Evolutionary conservation across 2,888 invertebrate species (phyloP).

Genomic region (Villa cingulata): DNA sequence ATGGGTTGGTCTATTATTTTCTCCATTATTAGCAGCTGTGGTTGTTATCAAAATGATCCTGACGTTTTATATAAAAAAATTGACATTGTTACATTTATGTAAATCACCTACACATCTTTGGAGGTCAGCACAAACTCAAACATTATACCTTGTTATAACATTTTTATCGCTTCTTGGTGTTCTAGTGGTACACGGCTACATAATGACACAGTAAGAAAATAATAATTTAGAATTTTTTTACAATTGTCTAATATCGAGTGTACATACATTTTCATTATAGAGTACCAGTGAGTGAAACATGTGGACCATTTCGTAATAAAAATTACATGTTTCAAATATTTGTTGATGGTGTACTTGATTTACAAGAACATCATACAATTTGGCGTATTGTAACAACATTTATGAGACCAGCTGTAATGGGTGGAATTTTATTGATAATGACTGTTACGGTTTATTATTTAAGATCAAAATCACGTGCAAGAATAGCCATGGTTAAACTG

Average conservation of each 20-base stretch:
- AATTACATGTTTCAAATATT: conserved; percentile 44
- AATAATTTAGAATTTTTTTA: conserved; percentile 1
- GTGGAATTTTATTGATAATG: conserved; percentile 45
- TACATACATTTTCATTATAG: conserved; percentile 36
- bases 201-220: conserved; percentile 46
- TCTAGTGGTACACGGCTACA: conserved; percentile 45
- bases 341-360: conserved; percentile 40
- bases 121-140: conserved; percentile 53
- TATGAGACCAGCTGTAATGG: conserved; percentile 47
- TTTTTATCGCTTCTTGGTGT: conserved; percentile 50
- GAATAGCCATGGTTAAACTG: conserved; percentile 45
- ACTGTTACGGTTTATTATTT: conserved; percentile 49
- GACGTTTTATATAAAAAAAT: conserved; percentile 47
- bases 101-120: conserved; percentile 52
- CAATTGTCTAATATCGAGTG: not conserved
- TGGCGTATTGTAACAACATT: conserved; percentile 38
- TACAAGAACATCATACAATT: conserved; percentile 37
- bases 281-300: conserved; percentile 39
- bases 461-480: conserved; percentile 47
- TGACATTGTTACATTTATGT: conserved; percentile 40
- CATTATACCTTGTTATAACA: conserved; percentile 53
- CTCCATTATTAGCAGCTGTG: conserved; percentile 51
- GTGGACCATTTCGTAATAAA: conserved; percentile 51
- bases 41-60: conserved; percentile 54
- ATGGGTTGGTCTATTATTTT: conserved; percentile 63